Base-by-base conservation (phyloP, 2,888 invertebrate species). In the Andrena chrysosceles region DNA sequence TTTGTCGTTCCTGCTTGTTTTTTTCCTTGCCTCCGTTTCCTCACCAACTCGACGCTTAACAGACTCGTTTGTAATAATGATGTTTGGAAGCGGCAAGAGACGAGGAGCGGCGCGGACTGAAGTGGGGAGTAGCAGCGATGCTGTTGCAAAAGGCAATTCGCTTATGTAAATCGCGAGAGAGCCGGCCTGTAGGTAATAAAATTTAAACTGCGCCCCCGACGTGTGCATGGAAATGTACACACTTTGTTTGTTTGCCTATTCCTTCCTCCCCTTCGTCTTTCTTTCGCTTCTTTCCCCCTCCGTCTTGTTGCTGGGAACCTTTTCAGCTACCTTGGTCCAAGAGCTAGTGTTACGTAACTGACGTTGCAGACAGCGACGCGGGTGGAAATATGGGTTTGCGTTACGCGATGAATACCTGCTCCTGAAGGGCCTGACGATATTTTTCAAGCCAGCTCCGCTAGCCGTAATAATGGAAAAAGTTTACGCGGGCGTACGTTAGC, bases 71-170 rank as follows among this genome's bases (percentile, higher is more conserved):
- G 29, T 31, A 49, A 49, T 64, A 70, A 79, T 52, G 63, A 68
- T 64, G 56, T 69, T 79, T 52, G 64, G 29, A 35, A 49, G 52
- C 23, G 29, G 16, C n/a, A 52, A 29, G 56, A 10, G 26, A 56
- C 56, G 48, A 10, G 59, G n/a, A 66, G 64, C 35, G 49, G 35
- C 31, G 26, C 66, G 76, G 16, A 20, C 52, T n/a, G 59, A 20
- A n/a, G 16, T 42, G 5, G 16, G 23, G 49, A 20, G 62, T 29
- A n/a, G 29, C 49, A n/a, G 29, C 49, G 66, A 54, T 66, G 78
- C 48, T 66, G 77, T 77, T 77, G 71, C 71, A 62, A 62, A 77
- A 80, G 71, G 60, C 77, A 71, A 80, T 77, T 80, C 63, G 66
- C 70, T 80, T 80, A 77, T 80, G 77, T 77, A 80, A 80, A 80